Base-by-base conservation (phyloP, 2,888 invertebrate species). In the Tetragnatha montana region DNA sequence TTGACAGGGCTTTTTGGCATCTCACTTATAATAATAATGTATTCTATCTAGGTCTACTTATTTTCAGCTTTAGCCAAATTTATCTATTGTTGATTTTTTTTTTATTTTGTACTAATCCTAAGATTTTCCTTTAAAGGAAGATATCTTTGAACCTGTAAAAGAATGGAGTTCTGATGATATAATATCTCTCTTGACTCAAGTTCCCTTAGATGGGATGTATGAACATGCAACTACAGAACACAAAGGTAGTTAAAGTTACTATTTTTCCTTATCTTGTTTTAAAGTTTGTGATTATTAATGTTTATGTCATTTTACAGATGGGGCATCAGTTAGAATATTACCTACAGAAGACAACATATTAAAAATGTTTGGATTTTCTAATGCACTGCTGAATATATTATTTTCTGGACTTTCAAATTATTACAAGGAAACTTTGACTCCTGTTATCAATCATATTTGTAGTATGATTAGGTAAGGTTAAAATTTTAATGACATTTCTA, bases 81-180 rank as follows among this genome's bases (percentile, higher is more conserved):
- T 81, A 50, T 81, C 50, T 81, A n/a, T 68, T 35, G 47, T 47
- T 47, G 19, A 17, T 1, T 49, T 22, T 80, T 8, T 8, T 8
- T 81, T n/a, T 49, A 50, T 84, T 60, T 21, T 75, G 7, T 35
- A 19, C 21, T 50, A 19, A 83, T 84, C 68, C 70, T 75, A 8
- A 75, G 49, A 12, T 19, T 70, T 19, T 81, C 22, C 21, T 35
- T 74, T 84, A 14, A 19, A 89, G 85, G 86, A 89, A 78, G 81
- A 89, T 1, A n/a, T 73, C 0, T 81, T 78, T 81, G 93, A 94
- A 94, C 91, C 94, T 93, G 92, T 95, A 95, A 8, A 93, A 80
- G 93, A 93, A 80, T 94, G 97, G 6, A 95, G 95, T 91, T 97
- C 97, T 93, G 96, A 95, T 92, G 97, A 97, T 94, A 93, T 97